Evolutionary conservation across 2,113 vertebrate species (phyloP).

Genomic region (Odontesthes bonariensis): DNA sequence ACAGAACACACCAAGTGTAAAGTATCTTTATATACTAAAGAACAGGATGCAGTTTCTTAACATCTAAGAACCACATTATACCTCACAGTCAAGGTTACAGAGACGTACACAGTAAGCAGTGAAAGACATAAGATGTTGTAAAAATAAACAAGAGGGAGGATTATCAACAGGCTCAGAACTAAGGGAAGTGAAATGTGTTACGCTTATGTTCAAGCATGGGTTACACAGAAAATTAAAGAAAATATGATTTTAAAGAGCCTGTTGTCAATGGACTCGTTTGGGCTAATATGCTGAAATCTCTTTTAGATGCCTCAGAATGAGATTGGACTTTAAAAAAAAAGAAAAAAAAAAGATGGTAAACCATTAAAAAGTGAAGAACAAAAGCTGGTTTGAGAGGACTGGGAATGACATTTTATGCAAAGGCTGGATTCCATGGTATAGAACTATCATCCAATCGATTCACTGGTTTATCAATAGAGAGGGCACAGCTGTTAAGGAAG

Average conservation of each 20-base stretch:
- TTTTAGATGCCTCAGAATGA: constrained; percentile 53
- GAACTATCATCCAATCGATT: neutral
- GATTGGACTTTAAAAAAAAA: constrained; percentile 21
- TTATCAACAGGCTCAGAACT: constrained; percentile 39
- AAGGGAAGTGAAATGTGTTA: constrained; percentile 24
- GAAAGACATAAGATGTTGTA: constrained; percentile 1
- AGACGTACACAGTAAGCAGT: constrained; percentile 13
- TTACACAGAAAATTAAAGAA: constrained; percentile 49
- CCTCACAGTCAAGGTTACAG: neutral
- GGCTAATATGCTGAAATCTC: constrained; percentile 30
- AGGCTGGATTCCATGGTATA: neutral
- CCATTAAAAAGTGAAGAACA: constrained; percentile 61
- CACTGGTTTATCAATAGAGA: neutral
- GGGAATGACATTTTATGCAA: constrained; percentile 27
- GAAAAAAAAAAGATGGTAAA: constrained; percentile 54
- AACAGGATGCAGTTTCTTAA: constrained; percentile 65
- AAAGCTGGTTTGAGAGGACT: constrained; percentile 49
- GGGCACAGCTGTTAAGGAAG: neutral
- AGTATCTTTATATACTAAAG: neutral
- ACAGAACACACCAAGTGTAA: neutral
- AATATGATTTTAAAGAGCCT: constrained; percentile 68
- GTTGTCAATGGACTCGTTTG: constrained; percentile 85
- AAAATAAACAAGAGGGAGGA: constrained; percentile 18
- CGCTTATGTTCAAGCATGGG: constrained; percentile 71
- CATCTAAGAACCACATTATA: constrained; percentile 11